Evolutionary conservation across 30 jellyfish, hydroid and myxozoan species (phyloP).

Genomic region (Aurelia coerulea): DNA sequence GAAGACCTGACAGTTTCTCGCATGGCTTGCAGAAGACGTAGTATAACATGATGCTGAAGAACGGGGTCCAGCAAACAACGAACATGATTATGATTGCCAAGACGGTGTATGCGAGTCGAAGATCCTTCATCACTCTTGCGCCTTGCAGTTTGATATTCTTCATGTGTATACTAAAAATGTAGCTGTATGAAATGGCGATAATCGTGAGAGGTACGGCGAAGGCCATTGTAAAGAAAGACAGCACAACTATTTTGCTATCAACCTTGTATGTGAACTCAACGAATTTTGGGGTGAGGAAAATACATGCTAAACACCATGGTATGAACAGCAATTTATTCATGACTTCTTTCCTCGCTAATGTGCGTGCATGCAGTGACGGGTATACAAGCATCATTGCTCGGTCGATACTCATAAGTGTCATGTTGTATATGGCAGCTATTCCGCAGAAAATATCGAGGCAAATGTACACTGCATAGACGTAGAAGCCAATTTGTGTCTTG

Average conservation of each 20-base stretch:
- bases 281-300: slow-evolving; percentile 40
- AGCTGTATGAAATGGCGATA: slow-evolving; percentile 48
- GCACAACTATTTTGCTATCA: neutral
- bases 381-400: slow-evolving; percentile 46
- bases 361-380: slow-evolving; percentile 48
- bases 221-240: slow-evolving; percentile 19
- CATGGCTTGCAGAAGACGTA: slow-evolving; percentile 46
- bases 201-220: slow-evolving; percentile 29
- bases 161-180: slow-evolving; percentile 14
- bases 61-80: slow-evolving; percentile 70
- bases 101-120: slow-evolving; percentile 52
- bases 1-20: slow-evolving; percentile 4
- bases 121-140: slow-evolving; percentile 15
- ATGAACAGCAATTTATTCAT: slow-evolving; percentile 16
- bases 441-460: slow-evolving; percentile 58
- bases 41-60: slow-evolving; percentile 49
- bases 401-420: slow-evolving; percentile 64
- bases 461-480: slow-evolving; percentile 38
- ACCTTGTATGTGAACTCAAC: slow-evolving; percentile 18
- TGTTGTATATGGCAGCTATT: slow-evolving; percentile 53
- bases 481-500: neutral
- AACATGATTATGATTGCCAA: slow-evolving; percentile 44
- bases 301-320: slow-evolving; percentile 45
- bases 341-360: slow-evolving; percentile 18
- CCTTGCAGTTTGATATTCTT: neutral